Evolutionary conservation across 1,140 invertebrate species (phyloP).

Genomic region (Trichomalopsis sarcophagae): DNA sequence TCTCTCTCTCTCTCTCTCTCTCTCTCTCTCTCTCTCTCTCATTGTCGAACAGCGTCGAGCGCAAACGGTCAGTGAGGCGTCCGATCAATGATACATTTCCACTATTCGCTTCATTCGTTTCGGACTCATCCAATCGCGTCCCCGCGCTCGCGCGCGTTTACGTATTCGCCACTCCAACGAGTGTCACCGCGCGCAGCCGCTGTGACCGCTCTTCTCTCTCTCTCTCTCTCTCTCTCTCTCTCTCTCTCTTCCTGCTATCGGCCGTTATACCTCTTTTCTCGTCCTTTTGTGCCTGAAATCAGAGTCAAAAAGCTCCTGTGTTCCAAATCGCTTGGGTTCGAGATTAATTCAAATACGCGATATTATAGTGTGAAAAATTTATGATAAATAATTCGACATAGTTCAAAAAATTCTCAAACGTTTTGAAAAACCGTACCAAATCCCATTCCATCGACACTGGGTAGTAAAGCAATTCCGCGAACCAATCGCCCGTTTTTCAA

Average conservation of each 20-base stretch:
- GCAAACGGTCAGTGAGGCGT: constrained; percentile 43
- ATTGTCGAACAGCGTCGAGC: constrained; percentile 11
- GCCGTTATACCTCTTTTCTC: neutral
- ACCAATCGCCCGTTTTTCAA: neutral
- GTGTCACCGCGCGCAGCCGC: neutral
- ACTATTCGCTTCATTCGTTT: constrained; percentile 53
- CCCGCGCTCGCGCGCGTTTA: neutral
- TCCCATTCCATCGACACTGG: no score
- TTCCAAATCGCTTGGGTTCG: no score
- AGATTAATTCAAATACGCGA: no score
- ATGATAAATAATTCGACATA: no score
- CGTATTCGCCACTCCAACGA: neutral
- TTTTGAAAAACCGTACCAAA: no score
- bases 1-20: constrained; percentile 41
- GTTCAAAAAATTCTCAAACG: no score
- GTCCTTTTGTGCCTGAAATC: neutral
- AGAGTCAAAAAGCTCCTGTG: neutral
- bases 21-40: constrained; percentile 49
- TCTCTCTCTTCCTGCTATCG: neutral
- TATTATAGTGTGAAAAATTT: no score
- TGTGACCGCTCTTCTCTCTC: neutral
- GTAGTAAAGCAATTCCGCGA: no score
- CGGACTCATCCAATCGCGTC: constrained; percentile 31
- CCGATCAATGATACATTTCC: constrained; percentile 60
- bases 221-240: neutral